Base-by-base conservation (phyloP, 2,113 vertebrate species). In the Meriones unguiculatus region DNA sequence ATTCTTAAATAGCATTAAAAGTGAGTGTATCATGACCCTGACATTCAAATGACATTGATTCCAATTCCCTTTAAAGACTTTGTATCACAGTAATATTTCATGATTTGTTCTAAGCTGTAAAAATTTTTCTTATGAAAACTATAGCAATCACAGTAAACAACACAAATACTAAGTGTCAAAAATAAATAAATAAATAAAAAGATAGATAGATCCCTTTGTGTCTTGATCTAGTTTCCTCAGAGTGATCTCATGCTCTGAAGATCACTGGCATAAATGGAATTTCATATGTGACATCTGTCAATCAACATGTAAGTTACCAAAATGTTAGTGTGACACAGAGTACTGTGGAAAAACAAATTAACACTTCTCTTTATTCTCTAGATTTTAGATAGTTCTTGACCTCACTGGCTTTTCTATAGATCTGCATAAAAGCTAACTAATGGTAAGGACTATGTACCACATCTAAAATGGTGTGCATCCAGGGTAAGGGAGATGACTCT, bases 41-140 rank as follows among this genome's bases (percentile, higher is more conserved):
- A n/a, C 13, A 52, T 92, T 95, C 46, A 81, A 25, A 91, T 11
- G 59, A 3, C 87, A 11, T 87, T 69, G 32, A 92, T 87, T 35
- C n/a, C n/a, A 62, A 90, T 87, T 96, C 18, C 17, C 67, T 88
- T 67, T 77, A 20, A 84, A 95, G 87, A 89, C 5, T 9, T 81
- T 92, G 84, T 77, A n/a, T 59, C 7, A 78, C 54, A 50, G 8
- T 67, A 75, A 15, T 64, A 88, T 91, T 88, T 86, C 38, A 32
- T 67, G 9, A 90, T 57, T 5, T 13, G 62, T 67, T 72, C 41
- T 82, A 85, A 35, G 50, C 46, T 89, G n/a, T 81, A 95, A 20
- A 46, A 52, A n/a, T 92, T 86, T 38, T 85, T 20, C 7, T 69
- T 41, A 14, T 69, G 69, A 70, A 78, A 94, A 54, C 84, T 32